phyloP scores from a whole-genome alignment of 2,888 invertebrate genomes.

The Neoaliturus tenellus region DNA sequence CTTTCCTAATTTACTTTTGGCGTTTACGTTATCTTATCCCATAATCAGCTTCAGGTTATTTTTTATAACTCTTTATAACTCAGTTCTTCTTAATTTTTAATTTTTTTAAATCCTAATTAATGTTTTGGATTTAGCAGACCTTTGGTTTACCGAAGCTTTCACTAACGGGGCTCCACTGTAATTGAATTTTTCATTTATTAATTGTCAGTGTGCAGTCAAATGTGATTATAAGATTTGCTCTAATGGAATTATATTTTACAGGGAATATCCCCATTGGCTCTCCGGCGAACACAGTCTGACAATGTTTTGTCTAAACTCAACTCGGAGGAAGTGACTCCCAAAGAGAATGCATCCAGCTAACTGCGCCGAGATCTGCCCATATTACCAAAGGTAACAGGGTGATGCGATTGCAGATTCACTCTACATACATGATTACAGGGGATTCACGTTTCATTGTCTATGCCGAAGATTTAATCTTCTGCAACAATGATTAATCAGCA shows the following conservation, averaged over 20 bases:
- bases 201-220: neutral
- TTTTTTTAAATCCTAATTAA: too few relatives aligned
- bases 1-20: too few relatives aligned
- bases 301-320: neutral
- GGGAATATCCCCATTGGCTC: neutral
- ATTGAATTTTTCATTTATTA: too few relatives aligned
- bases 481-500: too few relatives aligned
- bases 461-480: neutral
- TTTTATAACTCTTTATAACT: too few relatives aligned
- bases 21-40: too few relatives aligned
- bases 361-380: neutral
- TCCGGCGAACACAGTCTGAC: neutral
- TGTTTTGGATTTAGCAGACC: too few relatives aligned
- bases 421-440: neutral
- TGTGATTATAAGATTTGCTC: neutral
- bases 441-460: neutral
- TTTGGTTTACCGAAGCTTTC: too few relatives aligned
- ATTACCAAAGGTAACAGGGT: neutral
- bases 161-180: too few relatives aligned
- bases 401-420: neutral
- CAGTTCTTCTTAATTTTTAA: too few relatives aligned
- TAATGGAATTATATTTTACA: neutral
- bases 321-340: neutral
- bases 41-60: too few relatives aligned
- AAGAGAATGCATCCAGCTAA: neutral